Conservation (phyloP, 2,113 vertebrate genomes). For the Leucopsar rothschildi region DNA sequence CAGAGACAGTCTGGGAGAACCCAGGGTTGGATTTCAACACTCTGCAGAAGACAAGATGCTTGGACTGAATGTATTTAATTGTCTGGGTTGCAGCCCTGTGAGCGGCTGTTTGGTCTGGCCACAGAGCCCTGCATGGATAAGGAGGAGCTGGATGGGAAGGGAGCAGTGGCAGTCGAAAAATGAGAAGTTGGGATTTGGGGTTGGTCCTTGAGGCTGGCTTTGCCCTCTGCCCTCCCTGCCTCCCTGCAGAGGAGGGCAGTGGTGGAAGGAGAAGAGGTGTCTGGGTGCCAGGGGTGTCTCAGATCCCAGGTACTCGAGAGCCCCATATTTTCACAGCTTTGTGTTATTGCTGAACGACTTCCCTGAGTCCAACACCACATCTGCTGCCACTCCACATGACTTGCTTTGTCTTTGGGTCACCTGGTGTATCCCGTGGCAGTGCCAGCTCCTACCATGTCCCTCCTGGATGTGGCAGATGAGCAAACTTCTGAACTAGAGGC, state of each 20-base stretch:
- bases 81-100: neutral
- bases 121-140: rapidly evolving
- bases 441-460: neutral
- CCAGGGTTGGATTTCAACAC: neutral
- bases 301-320: rapidly evolving
- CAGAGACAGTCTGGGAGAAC: neutral
- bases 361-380: neutral
- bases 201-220: neutral
- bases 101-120: neutral
- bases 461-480: neutral
- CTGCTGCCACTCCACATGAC: rapidly evolving
- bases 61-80: neutral
- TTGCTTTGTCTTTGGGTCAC: neutral
- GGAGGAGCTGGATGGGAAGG: neutral
- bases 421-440: neutral
- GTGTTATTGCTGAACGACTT: neutral
- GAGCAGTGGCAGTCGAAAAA: rapidly evolving
- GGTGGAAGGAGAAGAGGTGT: neutral
- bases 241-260: neutral
- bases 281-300: neutral
- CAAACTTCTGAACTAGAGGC: neutral
- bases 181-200: neutral
- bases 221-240: neutral
- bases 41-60: neutral
- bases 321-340: neutral